phyloP scores from a whole-genome alignment of 2,797 vertebrate species.

The Sciurus carolinensis region DNA sequence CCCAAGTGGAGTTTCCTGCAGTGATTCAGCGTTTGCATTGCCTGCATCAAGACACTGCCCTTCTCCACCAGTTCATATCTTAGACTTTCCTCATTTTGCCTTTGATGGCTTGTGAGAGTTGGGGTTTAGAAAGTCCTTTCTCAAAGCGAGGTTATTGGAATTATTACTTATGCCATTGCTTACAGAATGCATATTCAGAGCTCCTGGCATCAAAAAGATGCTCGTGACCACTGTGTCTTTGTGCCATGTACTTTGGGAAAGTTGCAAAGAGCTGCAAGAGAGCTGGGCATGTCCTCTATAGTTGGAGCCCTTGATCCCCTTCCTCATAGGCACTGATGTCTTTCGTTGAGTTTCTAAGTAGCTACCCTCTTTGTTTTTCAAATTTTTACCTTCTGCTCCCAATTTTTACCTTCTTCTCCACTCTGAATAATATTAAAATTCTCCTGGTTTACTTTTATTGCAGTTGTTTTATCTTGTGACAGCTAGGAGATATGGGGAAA shows the following conservation, averaged over 20 bases:
- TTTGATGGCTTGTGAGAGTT: neutral
- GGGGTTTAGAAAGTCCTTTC: neutral
- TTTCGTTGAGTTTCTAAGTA: neutral
- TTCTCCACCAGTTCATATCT: neutral
- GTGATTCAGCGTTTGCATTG: neutral
- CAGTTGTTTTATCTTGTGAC: slow-evolving; percentile 38
- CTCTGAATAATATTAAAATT: neutral
- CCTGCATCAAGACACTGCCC: neutral
- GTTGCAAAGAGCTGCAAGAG: neutral
- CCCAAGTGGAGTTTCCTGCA: neutral
- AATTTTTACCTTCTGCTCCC: neutral
- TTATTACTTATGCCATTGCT: neutral
- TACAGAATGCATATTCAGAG: neutral
- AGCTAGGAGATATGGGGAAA: neutral
- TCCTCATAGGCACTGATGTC: neutral
- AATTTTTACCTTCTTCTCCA: no score
- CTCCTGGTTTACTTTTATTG: neutral
- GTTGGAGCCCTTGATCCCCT: neutral
- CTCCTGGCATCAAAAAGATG: neutral
- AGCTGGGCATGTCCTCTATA: neutral
- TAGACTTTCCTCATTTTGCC: neutral
- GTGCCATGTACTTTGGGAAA: neutral
- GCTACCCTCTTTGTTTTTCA: neutral
- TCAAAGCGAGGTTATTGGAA: neutral
- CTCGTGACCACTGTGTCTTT: neutral